Evolutionary conservation across 2,888 invertebrate species (phyloP), one percentile per base, ranked within the genome.

Genomic region (Pristionchus fissidentatus): DNA sequence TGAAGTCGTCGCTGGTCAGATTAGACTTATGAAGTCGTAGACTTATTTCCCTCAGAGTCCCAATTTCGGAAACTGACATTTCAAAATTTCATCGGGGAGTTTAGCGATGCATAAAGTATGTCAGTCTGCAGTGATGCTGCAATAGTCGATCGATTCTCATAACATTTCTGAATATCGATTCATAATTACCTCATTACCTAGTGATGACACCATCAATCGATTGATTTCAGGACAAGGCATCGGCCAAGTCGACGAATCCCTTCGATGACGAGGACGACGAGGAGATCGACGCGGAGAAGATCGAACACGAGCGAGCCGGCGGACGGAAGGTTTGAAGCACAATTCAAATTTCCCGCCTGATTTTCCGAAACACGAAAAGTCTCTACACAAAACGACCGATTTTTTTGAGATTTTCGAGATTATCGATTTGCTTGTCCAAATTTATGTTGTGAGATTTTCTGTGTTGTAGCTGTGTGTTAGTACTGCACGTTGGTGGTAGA

Each of bases 221-320:
- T 8, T 1, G 3, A 32, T 66, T 66, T n/a, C 35, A 78, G 78
- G 78, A 78, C 19, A 55, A 78, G 78, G n/a, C n/a, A n/a, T 15
- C 8, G 55, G n/a, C n/a, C n/a, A 85, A 87, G 66, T 87, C 88
- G 10, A 86, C 84, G 41, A 89, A 89, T 83, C 89, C 89, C 19
- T 89, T 89, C 79, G 89, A 87, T 57, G 88, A 88, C 26, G 87
- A 87, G 8, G 89, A 88, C 19, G 87, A 88, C 19, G 84, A 85
- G 3, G 85, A 85, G 29, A 41, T 82, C n/a, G 84, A 84, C 57
- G 80, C 84, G 5, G 77, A 77, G 77, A 84, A 84, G 83, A 75
- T 77, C 46, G 82, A 82, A 13, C 43, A 77, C n/a, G 62, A 60
- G 5, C 32, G 19, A 10, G 43, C 35, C n/a, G 60, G n/a, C 15